Conservation (phyloP, 2,113 vertebrate species). For the Phycodurus eques region DNA sequence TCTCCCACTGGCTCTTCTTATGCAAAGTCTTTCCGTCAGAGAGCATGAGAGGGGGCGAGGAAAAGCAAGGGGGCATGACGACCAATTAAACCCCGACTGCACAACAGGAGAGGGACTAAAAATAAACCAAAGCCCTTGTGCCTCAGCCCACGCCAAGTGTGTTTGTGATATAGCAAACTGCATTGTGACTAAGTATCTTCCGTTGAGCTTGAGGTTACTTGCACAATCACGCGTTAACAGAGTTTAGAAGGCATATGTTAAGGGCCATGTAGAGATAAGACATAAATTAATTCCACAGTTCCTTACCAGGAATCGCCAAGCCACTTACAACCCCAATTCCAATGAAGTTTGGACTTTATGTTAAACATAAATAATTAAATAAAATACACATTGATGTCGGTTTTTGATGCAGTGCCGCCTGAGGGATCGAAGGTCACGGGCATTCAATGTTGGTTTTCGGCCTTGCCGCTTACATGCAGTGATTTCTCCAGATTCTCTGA, state of each 20-base stretch:
- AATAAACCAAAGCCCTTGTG: slow-evolving; percentile 31
- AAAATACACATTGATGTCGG: too few species aligned
- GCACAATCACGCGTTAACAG: neutral
- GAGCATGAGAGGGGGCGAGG: slow-evolving; percentile 19
- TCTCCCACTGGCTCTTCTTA: neutral
- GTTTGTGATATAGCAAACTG: slow-evolving; percentile 9
- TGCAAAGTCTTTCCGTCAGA: slow-evolving; percentile 12
- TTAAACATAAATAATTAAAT: too few species aligned
- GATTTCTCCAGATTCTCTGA: too few species aligned
- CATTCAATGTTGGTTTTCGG: too few species aligned
- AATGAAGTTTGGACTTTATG: too few species aligned
- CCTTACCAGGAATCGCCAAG: slow-evolving; percentile 18
- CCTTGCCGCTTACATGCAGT: too few species aligned
- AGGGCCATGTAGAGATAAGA: neutral
- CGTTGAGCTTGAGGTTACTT: slow-evolving; percentile 2
- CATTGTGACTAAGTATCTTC: neutral
- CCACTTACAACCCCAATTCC: neutral
- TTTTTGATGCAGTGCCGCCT: too few species aligned
- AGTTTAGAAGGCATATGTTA: neutral
- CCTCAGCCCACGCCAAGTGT: slow-evolving; percentile 21
- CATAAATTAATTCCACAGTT: neutral
- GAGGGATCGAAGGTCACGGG: too few species aligned
- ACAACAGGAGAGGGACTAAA: slow-evolving; percentile 49
- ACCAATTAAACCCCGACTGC: slow-evolving; percentile 57
- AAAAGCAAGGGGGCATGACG: slow-evolving; percentile 40